These are phyloP conservation scores for Bradysia coprophila DNA, from an alignment of 1,140 invertebrate species.

Conservation along the genomic window DNA sequence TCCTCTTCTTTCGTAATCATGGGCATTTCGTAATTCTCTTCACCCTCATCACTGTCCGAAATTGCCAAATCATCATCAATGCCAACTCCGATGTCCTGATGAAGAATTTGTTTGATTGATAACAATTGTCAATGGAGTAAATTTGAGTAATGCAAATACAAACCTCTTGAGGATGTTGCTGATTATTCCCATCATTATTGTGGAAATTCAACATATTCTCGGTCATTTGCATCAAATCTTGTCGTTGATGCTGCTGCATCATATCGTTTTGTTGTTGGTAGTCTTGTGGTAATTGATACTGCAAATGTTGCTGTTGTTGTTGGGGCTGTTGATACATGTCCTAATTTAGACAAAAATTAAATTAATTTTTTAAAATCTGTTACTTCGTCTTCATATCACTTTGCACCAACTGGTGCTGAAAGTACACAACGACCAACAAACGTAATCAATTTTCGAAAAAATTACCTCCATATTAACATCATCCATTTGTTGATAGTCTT, in stretches of 20 bases:
- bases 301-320: neutral
- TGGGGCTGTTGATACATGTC: neutral
- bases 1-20: neutral
- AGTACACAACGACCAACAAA: no score
- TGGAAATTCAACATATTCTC: neutral
- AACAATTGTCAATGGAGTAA: no score
- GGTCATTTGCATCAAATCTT: neutral
- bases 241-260: neutral
- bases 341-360: neutral
- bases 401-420: neutral
- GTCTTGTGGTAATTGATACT: neutral
- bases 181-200: no score
- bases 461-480: no score
- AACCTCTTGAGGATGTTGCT: neutral
- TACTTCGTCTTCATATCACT: neutral
- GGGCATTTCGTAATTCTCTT: slow-evolving; percentile 12
- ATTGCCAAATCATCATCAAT: slow-evolving; percentile 60
- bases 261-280: neutral
- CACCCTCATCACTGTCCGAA: slow-evolving; percentile 56
- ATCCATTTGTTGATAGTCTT: no score
- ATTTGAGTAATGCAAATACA: neutral
- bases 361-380: no score
- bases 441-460: no score
- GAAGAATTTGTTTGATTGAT: no score
- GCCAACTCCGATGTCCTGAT: neutral